Base-by-base conservation (phyloP, 1,140 invertebrate genomes). In the Listronotus bonariensis region DNA sequence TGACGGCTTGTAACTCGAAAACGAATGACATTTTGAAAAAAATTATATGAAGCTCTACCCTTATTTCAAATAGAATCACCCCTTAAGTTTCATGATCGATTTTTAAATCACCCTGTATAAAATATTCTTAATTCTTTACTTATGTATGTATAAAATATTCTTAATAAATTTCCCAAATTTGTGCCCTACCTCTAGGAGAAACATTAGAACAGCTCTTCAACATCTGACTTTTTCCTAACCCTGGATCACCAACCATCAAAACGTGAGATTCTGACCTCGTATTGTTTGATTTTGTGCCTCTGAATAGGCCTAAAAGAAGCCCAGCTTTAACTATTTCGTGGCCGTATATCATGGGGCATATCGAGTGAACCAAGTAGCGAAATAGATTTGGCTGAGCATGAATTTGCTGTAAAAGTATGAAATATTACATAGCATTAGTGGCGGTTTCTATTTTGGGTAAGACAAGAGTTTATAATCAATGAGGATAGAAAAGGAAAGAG, bases 321-420 rank as follows among this genome's bases (percentile, higher is more conserved):
- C 92, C 95, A 15, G 95, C 92, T 83, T 98, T 98, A 0, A 97
- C 88, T 63, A 96, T 82, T 78, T 97, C 92, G 80, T 97, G 92
- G 0, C 96, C 96, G 81, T 91, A 97, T 76, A 98, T 96, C 32
- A 85, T 84, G 0, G 95, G 95, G 75, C 94, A 96, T 8, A 98
- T 78, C 0, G 95, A 98, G 64, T 91, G 85, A 0, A 95, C 90
- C 12, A 96, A 76, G 8, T 96, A 81, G 53, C 86, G 80, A 74
- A 95, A 93, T 10, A 93, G 81, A 74, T 92, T 83, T 31, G 85
- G 80, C 71, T 89, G 85, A 61, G 84, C 85, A 74, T 93, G 89
- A 62, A 97, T 91, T 82, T 91, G 87, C 87, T 92, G 69, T 49
- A 71, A 58, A 18, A 38, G 9, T 6, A 5, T 6, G 32, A 34